Evolutionary conservation across 2,797 vertebrate genomes (phyloP), one percentile per base, ranked within the genome.

Genomic region (Enteromius fasciolatus): DNA sequence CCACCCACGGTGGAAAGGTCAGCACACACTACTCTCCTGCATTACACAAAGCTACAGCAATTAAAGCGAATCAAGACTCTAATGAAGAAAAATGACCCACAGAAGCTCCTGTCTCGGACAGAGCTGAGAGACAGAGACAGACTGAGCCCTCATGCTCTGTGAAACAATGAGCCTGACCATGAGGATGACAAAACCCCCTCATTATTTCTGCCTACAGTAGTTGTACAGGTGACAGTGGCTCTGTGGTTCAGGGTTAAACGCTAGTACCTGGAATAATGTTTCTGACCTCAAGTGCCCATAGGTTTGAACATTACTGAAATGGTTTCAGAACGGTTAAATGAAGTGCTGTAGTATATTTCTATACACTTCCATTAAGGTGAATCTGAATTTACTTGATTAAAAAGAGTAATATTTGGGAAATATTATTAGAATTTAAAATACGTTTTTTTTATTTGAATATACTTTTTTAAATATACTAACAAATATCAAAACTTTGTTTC

Each of bases 31-130:
- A 85, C 59, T 54, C 83, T 76, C 23, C 68, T 76, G 78, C 83
- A 74, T 72, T 48, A 57, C 76, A 85, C 75, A 79, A 70, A 81
- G n/a, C 64, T 83, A 79, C 83, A 85, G 76, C 83, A 85, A 87
- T 88, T 87, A 87, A 85, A 85, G 50, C 64, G 50, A 75, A 76
- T 87, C 85, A 82, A 84, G 64, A 44, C 61, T 50, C 9, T 87
- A 87, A 88, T 85, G 79, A 83, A 89, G 83, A 86, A 85, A 83
- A 80, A 88, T 83, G 41, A 80, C 50, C 78, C 14, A 23, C 31
- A 57, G 64, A 14, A 70, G 80, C 72, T 66, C 44, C 59, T 18
- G 12, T 76, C 46, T 48, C n/a, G 52, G 77, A 85, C 76, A 79
- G 79, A 48, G 12, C 46, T 77, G 84, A 76, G 67, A 76, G 81